Base-by-base conservation (phyloP, 2,797 vertebrate species). In the Mormyrus hasselquistii region DNA sequence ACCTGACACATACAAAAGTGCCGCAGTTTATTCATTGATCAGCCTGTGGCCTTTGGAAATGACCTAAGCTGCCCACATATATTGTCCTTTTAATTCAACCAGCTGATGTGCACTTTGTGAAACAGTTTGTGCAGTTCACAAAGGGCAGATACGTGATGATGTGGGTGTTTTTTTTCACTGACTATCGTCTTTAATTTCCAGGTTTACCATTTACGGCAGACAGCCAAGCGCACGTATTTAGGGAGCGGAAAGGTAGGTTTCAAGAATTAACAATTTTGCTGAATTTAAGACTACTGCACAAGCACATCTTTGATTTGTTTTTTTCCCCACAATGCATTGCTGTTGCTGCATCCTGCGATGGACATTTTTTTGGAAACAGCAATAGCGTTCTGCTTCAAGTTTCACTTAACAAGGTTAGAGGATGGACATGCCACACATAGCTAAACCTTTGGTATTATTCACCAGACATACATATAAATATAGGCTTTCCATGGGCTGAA, bases 181-280 rank as follows among this genome's bases (percentile, higher is more conserved):
- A 41, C 69, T 10, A n/a, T 47, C 8, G 16, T 82, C 76, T 82
- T 47, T 82, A n/a, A 82, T 47, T 82, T 47, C 7, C 41, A 82
- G 76, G 76, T 82, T 47, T 47, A 22, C 76, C 76, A n/a, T 19
- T 82, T 47, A 82, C 4, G 1, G 7, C 6, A 10, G 41, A 82
- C 2, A 82, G 41, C 29, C 41, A 82, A 47, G 19, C 19, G 7
- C 76, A 47, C 22, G 76, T 44, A 22, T 82, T 82, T 10, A n/a
- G 76, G 41, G 76, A 82, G 76, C 41, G 76, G 9, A 82, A 82
- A n/a, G 76, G 76, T 82, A 47, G 41, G 76, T 82, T 82, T 82
- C 76, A 82, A 82, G 76, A 19, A 47, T 82, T n/a, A 82, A 82
- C 41, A n/a, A 47, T 82, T 82, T 82, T 22, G 41, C 76, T 82